Evolutionary conservation across 2,888 invertebrate genomes (phyloP).

Genomic region (Macropis europaea): DNA sequence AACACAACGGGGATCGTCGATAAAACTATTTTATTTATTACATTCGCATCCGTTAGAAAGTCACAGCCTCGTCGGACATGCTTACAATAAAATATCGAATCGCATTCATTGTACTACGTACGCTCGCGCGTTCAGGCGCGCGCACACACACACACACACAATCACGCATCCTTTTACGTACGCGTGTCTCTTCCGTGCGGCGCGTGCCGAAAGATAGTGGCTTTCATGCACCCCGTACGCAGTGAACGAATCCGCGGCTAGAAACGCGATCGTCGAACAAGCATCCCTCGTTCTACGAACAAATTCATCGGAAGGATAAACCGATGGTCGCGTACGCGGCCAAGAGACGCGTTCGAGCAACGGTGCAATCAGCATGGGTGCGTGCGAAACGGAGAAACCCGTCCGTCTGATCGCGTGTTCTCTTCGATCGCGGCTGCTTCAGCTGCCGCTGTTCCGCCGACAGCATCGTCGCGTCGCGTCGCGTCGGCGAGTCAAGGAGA

Average conservation of each 20-base stretch:
- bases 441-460: background rate
- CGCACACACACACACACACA: background rate
- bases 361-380: conserved; percentile 17
- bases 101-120: conserved; percentile 27
- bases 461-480: background rate
- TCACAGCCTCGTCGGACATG: conserved; percentile 69
- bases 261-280: conserved; percentile 13
- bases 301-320: conserved; percentile 16
- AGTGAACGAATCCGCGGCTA: no score
- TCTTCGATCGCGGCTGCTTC: background rate
- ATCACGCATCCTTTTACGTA: conserved; percentile 11
- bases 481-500: no score
- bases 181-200: no score
- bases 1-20: conserved; percentile 34
- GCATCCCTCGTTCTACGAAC: conserved; percentile 17
- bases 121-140: conserved; percentile 5
- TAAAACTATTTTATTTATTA: conserved; percentile 66
- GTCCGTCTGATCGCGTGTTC: background rate
- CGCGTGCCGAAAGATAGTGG: no score
- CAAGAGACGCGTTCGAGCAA: conserved; percentile 28
- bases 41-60: conserved; percentile 65
- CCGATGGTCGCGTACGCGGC: background rate
- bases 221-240: no score
- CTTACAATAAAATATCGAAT: conserved; percentile 45
- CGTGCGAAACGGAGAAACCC: background rate